Evolutionary conservation across 64 coral and sea anemone species (phyloP).

Genomic region (Montipora efflorescens): DNA sequence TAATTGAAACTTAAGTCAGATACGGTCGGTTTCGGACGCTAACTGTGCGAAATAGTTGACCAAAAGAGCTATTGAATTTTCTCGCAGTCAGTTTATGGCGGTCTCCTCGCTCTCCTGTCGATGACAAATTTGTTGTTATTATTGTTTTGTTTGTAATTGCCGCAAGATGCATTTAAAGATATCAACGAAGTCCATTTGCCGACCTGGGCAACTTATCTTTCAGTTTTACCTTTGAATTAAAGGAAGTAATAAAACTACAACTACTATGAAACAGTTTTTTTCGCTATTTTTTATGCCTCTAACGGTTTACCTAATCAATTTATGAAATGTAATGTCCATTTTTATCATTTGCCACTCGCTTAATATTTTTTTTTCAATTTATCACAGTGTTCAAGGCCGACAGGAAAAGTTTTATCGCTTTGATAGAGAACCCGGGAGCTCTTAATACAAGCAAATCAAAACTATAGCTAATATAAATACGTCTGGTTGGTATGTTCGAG

Average conservation of each 20-base stretch:
- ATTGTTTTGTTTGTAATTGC: background rate
- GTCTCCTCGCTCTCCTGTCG: too few species aligned
- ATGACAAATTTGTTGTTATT: background rate
- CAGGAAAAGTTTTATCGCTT: background rate
- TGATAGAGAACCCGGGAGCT: background rate
- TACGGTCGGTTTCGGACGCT: too few species aligned
- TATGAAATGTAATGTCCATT: too few species aligned
- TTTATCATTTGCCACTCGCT: too few species aligned
- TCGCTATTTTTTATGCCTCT: background rate
- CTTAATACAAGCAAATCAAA: background rate
- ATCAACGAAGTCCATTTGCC: background rate
- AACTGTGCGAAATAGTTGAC: too few species aligned
- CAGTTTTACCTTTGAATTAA: background rate
- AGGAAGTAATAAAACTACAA: background rate
- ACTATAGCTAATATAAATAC: too few species aligned
- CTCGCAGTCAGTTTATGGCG: too few species aligned
- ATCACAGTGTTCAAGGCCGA: background rate
- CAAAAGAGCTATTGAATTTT: too few species aligned
- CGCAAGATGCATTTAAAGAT: background rate
- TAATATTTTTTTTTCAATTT: background rate
- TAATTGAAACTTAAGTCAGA: too few species aligned
- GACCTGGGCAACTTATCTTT: background rate
- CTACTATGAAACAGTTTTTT: background rate
- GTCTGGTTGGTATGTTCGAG: too few species aligned
- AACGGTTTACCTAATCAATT: background rate